Conservation (phyloP, 1,140 invertebrate species). For the Sarcophaga peregrina region DNA sequence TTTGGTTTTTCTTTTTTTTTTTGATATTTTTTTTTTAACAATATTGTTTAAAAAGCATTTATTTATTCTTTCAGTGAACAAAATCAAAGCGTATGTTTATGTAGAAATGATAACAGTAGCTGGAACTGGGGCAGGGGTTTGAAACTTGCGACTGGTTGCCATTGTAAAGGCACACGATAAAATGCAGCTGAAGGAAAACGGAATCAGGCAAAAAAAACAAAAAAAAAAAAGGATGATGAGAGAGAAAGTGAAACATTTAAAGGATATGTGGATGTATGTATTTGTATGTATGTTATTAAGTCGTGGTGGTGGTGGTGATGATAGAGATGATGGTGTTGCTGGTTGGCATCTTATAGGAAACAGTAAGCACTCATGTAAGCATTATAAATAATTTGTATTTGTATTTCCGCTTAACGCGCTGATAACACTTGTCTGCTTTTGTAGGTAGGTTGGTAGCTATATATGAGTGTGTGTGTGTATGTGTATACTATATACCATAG, state of each 20-base stretch:
- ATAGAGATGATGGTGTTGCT: background rate
- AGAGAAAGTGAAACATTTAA: background rate
- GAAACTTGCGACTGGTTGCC: no score
- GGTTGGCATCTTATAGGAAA: constrained; percentile 36
- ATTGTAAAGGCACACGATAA: no score
- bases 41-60: constrained; percentile 17
- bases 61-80: constrained; percentile 31
- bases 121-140: no score
- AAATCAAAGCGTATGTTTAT: constrained; percentile 28
- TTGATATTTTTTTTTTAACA: constrained; percentile 1
- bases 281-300: constrained; percentile 4
- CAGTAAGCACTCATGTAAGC: constrained; percentile 35
- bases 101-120: background rate
- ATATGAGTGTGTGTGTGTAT: background rate
- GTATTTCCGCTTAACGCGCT: constrained; percentile 34
- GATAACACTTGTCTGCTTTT: constrained; percentile 24
- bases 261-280: background rate
- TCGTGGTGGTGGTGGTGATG: background rate
- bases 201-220: background rate
- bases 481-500: background rate
- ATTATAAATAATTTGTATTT: constrained; percentile 42
- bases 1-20: no score
- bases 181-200: no score
- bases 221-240: background rate
- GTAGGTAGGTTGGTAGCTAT: background rate